These are phyloP conservation scores for Saguinus imperator DNA, from an alignment of 2,113 vertebrate genomes.

Conservation along the genomic window DNA sequence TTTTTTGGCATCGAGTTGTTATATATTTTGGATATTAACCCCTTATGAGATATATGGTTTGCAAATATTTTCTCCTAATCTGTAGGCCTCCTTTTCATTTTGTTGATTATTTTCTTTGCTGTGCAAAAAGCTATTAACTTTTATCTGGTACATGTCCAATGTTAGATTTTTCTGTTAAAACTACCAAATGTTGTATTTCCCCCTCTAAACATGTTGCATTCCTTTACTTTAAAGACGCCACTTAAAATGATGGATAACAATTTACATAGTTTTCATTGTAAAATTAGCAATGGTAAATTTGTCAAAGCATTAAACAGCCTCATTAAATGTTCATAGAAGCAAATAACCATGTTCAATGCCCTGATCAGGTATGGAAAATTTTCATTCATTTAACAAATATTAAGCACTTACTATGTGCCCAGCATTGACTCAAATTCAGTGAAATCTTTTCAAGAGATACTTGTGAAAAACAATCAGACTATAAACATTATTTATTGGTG, in stretches of 20 bases:
- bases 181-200: neutral
- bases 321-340: neutral
- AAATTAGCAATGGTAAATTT: neutral
- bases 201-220: neutral
- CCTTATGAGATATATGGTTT: neutral
- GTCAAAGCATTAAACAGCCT: neutral
- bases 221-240: neutral
- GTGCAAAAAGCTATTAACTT: neutral
- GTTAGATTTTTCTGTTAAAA: neutral
- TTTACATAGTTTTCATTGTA: neutral
- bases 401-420: neutral
- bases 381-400: neutral
- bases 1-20: neutral
- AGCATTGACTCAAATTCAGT: neutral
- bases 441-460: conserved; percentile 14
- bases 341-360: neutral
- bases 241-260: conserved; percentile 25
- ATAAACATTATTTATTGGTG: neutral
- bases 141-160: neutral
- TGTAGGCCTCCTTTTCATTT: neutral
- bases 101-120: neutral
- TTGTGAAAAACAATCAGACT: neutral
- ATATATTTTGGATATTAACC: neutral
- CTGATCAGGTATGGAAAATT: conserved; percentile 1
- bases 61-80: neutral